Evolutionary conservation across 2,797 vertebrate species (phyloP).

Genomic region (Triplophysa bombifrons): DNA sequence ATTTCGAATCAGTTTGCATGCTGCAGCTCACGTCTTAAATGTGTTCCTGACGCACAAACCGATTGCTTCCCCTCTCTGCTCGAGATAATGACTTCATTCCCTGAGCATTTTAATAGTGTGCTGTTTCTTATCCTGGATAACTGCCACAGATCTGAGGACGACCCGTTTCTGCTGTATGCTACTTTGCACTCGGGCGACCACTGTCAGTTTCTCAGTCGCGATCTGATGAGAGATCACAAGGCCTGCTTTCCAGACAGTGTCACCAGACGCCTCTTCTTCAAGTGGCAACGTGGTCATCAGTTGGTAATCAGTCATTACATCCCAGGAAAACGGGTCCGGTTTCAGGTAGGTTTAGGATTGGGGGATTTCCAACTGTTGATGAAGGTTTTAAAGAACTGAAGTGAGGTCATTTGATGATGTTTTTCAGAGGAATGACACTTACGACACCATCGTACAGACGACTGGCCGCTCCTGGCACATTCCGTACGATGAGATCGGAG

Average conservation of each 20-base stretch:
- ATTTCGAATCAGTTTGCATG: not conserved
- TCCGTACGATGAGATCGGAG: constrained; percentile 84
- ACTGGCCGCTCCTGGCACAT: constrained; percentile 88
- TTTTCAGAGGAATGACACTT: constrained; percentile 77
- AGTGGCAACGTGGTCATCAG: constrained; percentile 97
- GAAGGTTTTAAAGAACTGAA: not conserved
- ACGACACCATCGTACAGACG: constrained; percentile 90
- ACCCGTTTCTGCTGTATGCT: constrained; percentile 92
- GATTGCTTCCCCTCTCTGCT: not conserved
- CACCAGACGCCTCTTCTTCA: constrained; percentile 87
- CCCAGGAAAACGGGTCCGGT: constrained; percentile 70
- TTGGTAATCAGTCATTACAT: constrained; percentile 67
- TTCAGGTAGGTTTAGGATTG: constrained; percentile 78
- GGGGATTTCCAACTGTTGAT: not conserved
- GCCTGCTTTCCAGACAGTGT: constrained; percentile 81
- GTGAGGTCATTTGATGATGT: constrained; percentile 16
- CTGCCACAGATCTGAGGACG: constrained; percentile 87
- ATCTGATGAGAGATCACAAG: constrained; percentile 96
- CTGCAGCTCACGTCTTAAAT: not conserved
- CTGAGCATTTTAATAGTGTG: not conserved
- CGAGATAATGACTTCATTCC: constrained; percentile 16
- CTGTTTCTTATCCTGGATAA: constrained; percentile 8
- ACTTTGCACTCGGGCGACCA: constrained; percentile 88
- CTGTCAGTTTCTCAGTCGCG: constrained; percentile 88
- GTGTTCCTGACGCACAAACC: not conserved